A percentile compares a stretch with the other conserved stretches of the same genome.
Evolutionary conservation across 2,888 invertebrate species (phyloP).

Genomic region (Lepidocyrtoides sp.): DNA sequence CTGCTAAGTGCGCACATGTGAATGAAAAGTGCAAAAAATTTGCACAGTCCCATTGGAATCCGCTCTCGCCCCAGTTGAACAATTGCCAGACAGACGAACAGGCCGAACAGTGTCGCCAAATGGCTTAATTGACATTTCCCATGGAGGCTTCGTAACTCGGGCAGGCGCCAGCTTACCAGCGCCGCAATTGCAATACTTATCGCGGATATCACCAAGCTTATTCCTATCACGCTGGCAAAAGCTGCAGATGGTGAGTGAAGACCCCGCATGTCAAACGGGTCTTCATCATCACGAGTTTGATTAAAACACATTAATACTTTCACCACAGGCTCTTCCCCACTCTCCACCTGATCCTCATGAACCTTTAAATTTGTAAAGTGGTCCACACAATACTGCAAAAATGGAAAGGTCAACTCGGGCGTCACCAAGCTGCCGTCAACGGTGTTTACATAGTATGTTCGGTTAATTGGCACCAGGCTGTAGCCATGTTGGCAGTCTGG

Average conservation of each 20-base stretch:
- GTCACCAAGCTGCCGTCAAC: conserved; percentile 79
- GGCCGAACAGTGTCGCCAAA: conserved; percentile 83
- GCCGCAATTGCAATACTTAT: conserved; percentile 85
- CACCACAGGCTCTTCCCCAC: conserved; percentile 28
- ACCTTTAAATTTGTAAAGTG: conserved; percentile 76
- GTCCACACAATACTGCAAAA: conserved; percentile 84
- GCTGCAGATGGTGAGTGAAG: conserved; percentile 68
- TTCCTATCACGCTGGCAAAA: conserved; percentile 79
- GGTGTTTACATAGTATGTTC: conserved; percentile 63
- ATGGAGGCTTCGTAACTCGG: conserved; percentile 83
- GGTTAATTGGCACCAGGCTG: conserved; percentile 62
- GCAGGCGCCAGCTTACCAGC: conserved; percentile 82
- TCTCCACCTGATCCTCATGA: conserved; percentile 20
- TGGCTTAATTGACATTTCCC: conserved; percentile 85
- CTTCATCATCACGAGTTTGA: conserved; percentile 15
- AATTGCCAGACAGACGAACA: conserved; percentile 82
- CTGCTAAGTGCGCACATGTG: conserved; percentile 84
- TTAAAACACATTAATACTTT: conserved; percentile 76
- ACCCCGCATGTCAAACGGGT: conserved; percentile 21
- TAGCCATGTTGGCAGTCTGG: conserved; percentile 82
- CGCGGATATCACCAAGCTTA: conserved; percentile 82
- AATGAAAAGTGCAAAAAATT: conserved; percentile 83
- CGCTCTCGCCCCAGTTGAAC: conserved; percentile 80
- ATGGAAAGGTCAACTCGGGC: conserved; percentile 68
- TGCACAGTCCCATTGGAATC: conserved; percentile 81